Evolutionary conservation across 1,140 invertebrate species (phyloP).

Genomic region (Bilobella aurantiaca): DNA sequence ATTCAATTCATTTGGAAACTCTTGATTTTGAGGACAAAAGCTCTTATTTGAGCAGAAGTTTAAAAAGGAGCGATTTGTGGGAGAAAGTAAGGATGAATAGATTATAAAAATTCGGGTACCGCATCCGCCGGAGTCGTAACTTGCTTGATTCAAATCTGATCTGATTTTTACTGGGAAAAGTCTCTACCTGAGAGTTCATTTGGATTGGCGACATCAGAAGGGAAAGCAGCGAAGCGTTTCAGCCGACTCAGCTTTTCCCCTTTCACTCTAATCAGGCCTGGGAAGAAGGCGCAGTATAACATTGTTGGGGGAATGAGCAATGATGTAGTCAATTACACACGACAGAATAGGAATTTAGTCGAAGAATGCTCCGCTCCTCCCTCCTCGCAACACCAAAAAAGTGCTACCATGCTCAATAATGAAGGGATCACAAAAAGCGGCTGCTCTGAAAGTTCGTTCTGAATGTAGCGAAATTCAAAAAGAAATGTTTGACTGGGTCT

Average conservation of each 20-base stretch:
- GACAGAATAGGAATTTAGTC: too few species aligned
- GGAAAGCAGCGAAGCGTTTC: background rate
- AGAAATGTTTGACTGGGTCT: too few species aligned
- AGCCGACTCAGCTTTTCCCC: background rate
- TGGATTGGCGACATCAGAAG: background rate
- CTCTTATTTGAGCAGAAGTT: background rate
- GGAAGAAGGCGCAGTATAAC: too few species aligned
- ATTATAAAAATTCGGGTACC: constrained; percentile 2
- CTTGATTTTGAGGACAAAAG: background rate
- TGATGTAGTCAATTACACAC: constrained; percentile 10
- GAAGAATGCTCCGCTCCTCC: too few species aligned
- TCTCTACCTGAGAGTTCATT: background rate
- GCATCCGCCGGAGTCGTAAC: background rate
- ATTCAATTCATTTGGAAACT: background rate
- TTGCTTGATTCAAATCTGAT: background rate
- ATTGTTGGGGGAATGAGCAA: constrained; percentile 13
- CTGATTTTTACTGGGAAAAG: background rate
- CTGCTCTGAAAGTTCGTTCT: too few species aligned
- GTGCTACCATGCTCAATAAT: too few species aligned
- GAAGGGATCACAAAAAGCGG: too few species aligned
- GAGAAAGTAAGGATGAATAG: background rate
- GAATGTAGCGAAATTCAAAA: too few species aligned
- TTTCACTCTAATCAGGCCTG: background rate
- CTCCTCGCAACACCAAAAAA: too few species aligned
- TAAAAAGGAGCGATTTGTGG: background rate